These are phyloP conservation scores for Morus bassanus DNA, from an alignment of 2,797 vertebrate species.

Conservation along the genomic window DNA sequence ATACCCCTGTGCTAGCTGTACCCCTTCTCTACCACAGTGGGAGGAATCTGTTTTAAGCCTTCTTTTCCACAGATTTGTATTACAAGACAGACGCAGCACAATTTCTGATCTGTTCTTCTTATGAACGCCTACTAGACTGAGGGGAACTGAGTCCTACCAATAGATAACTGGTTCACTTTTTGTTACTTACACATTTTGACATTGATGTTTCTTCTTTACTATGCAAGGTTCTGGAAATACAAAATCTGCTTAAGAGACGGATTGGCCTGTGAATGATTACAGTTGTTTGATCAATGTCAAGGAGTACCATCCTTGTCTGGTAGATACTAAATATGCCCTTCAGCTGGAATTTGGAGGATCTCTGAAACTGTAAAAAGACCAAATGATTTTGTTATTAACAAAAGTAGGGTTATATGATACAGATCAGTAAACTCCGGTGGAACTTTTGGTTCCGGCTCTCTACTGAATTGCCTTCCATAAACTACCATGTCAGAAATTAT, in stretches of 20 bases:
- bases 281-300: background rate
- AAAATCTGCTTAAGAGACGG: background rate
- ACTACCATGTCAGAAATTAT: background rate
- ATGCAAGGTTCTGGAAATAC: background rate
- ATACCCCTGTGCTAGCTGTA: background rate
- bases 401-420: background rate
- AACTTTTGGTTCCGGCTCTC: background rate
- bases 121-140: background rate
- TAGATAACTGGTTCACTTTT: background rate
- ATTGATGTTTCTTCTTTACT: background rate
- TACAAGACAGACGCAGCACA: background rate
- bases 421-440: background rate
- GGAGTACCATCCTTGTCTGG: background rate
- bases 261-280: background rate
- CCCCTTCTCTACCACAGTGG: background rate
- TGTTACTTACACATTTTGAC: background rate
- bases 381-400: background rate
- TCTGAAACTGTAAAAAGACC: background rate
- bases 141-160: background rate
- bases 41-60: background rate
- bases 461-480: background rate
- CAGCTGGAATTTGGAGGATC: background rate
- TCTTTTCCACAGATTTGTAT: background rate
- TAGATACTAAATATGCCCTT: background rate
- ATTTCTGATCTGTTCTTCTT: background rate